phyloP scores from a whole-genome alignment of 2,113 vertebrate species.

The Prunella himalayana region DNA sequence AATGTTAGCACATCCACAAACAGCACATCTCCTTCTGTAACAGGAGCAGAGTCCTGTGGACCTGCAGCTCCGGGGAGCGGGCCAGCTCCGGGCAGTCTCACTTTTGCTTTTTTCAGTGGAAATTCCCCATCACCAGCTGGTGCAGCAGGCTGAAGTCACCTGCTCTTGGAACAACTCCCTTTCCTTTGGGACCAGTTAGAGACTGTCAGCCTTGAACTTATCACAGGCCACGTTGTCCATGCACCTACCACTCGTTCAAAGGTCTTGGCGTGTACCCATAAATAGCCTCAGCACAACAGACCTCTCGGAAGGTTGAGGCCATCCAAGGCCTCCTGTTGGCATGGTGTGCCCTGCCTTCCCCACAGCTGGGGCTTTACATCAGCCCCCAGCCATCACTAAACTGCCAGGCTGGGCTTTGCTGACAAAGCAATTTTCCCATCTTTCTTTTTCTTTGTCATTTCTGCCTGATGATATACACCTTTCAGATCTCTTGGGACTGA shows the following conservation, averaged over 20 bases:
- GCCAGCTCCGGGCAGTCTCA: not conserved
- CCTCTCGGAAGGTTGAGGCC: not conserved
- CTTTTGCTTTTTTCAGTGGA: not conserved
- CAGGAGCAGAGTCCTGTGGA: conserved; percentile 27
- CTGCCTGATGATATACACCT: not conserved
- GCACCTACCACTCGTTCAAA: conserved; percentile 17
- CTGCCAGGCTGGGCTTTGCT: accelerated
- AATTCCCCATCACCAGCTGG: not conserved
- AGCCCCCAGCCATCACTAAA: not conserved
- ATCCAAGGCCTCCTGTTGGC: not conserved
- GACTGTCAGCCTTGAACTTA: conserved; percentile 7
- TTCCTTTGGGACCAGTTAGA: conserved; percentile 4
- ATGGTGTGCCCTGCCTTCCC: not conserved
- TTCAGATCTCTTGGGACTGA: not conserved
- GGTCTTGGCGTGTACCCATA: not conserved
- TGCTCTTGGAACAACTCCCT: conserved; percentile 9
- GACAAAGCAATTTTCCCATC: not conserved
- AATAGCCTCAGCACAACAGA: not conserved
- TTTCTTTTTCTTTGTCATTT: not conserved
- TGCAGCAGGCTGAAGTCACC: not conserved
- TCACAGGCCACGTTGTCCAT: not conserved
- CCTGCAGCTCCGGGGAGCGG: not conserved
- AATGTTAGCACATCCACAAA: conserved; percentile 26
- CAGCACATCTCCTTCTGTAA: not conserved
- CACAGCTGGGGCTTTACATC: not conserved